Base-by-base conservation (phyloP, 2,888 invertebrate species). In the Cryptus viduatorius region DNA sequence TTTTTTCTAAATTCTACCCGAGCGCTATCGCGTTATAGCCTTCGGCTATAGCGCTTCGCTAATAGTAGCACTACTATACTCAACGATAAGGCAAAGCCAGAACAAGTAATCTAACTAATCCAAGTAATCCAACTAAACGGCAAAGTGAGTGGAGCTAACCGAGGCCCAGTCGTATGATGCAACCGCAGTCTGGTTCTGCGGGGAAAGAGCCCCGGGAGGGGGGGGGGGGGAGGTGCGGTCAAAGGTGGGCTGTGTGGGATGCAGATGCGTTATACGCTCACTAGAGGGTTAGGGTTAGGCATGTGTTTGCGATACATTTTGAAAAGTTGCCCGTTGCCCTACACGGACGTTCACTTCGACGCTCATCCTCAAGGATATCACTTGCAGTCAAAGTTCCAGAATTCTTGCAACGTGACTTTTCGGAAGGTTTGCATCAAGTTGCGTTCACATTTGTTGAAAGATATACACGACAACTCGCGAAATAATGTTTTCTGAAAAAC, bases 111-210 rank as follows among this genome's bases (percentile, higher is more conserved):
- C 73, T 67, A 73, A 80, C 79, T 80, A 73, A 68, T 78, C 68
- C 77, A 59, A 77, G 77, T 77, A 68, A 78, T 79, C 64, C 61
- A 80, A 80, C 68, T 68, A 80, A 80, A 65, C 73, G 80, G 68
- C 73, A 50, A 75, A 80, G 68, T 56, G 72, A 65, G 44, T 56
- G 59, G 56, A 75, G 80, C 68, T 59, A 73, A 80, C 46, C 65
- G 65, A 80, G 46, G 56, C 29, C 7, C 56, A 68, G 73, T 59
- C 37, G 64, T 61, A 46, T 75, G 48, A 24, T 46, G 44, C 16
- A 75, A 80, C 80, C 67, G 48, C 80, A 59, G n/a, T 68, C 68
- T 42, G 65, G 8, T 72, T 73, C 37, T 37, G 37, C 37, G 37
- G 37, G 37, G 37, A 37, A 37, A 37, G 37, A 37, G 37, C 37